A percentile compares a stretch with the other conserved stretches of the same genome.
phyloP scores from a whole-genome alignment of 1,140 invertebrate species.

The Fopius arisanus region DNA sequence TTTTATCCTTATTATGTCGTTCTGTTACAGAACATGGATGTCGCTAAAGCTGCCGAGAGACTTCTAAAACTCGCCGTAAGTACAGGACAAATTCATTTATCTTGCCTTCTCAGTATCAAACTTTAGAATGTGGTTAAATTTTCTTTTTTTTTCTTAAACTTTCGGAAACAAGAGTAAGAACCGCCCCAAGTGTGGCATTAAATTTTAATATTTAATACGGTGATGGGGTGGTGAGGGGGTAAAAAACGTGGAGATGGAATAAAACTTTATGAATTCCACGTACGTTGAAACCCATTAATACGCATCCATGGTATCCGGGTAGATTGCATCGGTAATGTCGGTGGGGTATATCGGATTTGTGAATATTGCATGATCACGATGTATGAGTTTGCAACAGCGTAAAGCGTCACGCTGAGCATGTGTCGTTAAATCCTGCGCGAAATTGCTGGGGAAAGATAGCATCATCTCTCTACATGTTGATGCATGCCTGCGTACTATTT shows the following conservation, averaged over 20 bases:
- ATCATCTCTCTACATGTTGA: neutral
- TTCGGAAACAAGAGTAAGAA: neutral
- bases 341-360: conserved; percentile 49
- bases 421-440: conserved; percentile 3
- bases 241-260: neutral
- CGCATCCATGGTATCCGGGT: neutral
- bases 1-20: conserved; percentile 42
- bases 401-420: neutral
- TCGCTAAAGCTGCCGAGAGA: conserved; percentile 80
- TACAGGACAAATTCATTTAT: conserved; percentile 36
- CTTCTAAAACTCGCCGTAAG: conserved; percentile 85
- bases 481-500: neutral
- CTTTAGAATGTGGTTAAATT: neutral
- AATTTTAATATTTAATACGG: neutral
- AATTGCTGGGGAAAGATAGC: neutral
- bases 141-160: neutral
- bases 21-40: conserved; percentile 84
- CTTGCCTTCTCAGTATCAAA: neutral
- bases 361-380: conserved; percentile 46
- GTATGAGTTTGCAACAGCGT: conserved; percentile 18
- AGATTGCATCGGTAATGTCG: conserved; percentile 36
- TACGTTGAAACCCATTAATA: neutral
- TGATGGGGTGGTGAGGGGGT: neutral
- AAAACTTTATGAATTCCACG: neutral
- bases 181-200: neutral